A percentile compares a stretch with the other conserved stretches of the same genome.
These are phyloP conservation scores for Bactericera cockerelli DNA, from an alignment of 1,140 invertebrate species.

Conservation along the genomic window DNA sequence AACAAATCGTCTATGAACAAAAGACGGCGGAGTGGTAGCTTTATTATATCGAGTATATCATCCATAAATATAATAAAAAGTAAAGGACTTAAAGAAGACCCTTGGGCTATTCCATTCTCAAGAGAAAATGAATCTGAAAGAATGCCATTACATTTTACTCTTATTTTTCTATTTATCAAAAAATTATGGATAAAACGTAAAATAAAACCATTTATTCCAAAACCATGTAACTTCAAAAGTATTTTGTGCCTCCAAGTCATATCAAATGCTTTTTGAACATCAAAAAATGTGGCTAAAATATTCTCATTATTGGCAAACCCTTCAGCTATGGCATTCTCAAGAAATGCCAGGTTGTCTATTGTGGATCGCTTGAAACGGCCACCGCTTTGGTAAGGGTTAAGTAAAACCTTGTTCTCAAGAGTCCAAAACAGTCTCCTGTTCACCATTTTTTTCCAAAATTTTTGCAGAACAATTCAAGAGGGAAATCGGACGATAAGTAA, in stretches of 20 bases:
- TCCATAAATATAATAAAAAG: conserved; percentile 9
- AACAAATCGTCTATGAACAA: conserved; percentile 11
- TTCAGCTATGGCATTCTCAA: not conserved
- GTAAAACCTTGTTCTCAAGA: not conserved
- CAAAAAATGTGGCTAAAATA: not conserved
- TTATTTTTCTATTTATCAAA: conserved; percentile 5
- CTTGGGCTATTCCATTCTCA: conserved; percentile 14
- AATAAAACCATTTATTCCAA: not conserved
- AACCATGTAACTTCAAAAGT: not conserved
- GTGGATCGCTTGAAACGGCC: conserved; percentile 6
- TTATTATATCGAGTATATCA: conserved; percentile 2
- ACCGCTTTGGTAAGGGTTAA: not conserved
- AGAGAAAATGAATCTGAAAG: not conserved
- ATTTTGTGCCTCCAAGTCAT: conserved; percentile 7
- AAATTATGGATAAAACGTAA: not conserved
- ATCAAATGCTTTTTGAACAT: conserved; percentile 14
- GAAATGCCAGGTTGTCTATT: not conserved
- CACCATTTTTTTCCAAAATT: conserved; percentile 14
- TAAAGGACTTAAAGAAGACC: conserved; percentile 9
- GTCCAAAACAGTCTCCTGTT: conserved; percentile 6
- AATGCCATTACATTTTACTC: not conserved
- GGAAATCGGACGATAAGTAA: conserved; percentile 10
- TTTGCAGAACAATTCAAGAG: not conserved
- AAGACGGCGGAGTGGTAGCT: not conserved
- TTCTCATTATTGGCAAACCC: not conserved